These are phyloP conservation scores for Malurus alboscapulatus DNA, from an alignment of 2,113 vertebrate species.

Conservation along the genomic window DNA sequence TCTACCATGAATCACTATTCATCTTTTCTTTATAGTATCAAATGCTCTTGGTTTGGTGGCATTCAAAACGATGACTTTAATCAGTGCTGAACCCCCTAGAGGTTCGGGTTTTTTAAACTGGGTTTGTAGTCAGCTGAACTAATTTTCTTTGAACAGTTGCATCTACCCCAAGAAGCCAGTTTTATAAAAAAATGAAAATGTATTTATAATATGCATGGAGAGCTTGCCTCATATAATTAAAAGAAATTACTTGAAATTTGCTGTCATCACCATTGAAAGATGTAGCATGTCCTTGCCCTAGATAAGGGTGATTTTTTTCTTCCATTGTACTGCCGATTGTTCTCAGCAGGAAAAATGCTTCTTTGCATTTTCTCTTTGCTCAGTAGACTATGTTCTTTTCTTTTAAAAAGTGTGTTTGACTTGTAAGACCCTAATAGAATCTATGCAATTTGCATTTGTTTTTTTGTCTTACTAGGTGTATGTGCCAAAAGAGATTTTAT, in stretches of 20 bases:
- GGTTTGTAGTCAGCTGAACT: not conserved
- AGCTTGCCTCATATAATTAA: not conserved
- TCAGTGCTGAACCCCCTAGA: not conserved
- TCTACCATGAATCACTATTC: not conserved
- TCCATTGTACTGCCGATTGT: not conserved
- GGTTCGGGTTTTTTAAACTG: not conserved
- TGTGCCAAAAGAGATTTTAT: not conserved
- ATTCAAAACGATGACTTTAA: not conserved
- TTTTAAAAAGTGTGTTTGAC: not conserved
- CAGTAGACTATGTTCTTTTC: not conserved
- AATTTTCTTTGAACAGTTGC: not conserved
- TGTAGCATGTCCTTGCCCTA: not conserved
- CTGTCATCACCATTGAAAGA: not conserved
- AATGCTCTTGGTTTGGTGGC: not conserved
- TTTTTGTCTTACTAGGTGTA: not conserved
- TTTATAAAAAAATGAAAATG: not conserved
- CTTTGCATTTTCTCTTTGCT: not conserved
- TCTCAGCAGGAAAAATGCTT: not conserved
- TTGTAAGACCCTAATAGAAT: not conserved
- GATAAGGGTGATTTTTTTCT: not conserved
- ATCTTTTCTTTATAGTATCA: not conserved
- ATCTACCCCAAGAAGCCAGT: not conserved
- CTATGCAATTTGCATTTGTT: not conserved
- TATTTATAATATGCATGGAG: not conserved
- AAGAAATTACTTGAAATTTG: not conserved